These are phyloP conservation scores for Agrypnus murinus DNA, from an alignment of 2,888 invertebrate genomes.

Conservation along the genomic window DNA sequence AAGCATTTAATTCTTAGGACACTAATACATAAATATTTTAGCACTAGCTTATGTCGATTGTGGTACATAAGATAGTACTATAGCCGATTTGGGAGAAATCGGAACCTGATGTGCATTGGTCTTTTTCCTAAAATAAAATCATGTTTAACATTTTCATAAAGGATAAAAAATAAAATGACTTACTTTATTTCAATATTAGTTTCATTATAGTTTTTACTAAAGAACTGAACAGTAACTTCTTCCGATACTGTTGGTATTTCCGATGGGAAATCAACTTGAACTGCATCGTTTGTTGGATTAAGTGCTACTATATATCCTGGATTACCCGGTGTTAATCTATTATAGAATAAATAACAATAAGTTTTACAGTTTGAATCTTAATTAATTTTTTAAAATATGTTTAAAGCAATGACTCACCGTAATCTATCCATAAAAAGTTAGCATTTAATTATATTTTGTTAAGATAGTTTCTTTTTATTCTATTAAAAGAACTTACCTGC, in stretches of 20 bases:
- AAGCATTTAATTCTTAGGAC: too few relatives aligned
- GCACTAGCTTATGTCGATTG: slow-evolving; percentile 54
- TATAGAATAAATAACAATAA: slow-evolving; percentile 27
- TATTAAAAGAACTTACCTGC: slow-evolving; percentile 74
- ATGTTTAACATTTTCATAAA: slow-evolving; percentile 25
- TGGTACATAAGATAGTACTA: slow-evolving; percentile 83
- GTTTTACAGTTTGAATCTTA: too few relatives aligned
- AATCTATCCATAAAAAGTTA: slow-evolving; percentile 40
- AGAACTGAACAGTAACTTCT: slow-evolving; percentile 76
- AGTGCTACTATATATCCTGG: slow-evolving; percentile 84
- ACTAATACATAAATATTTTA: not conserved
- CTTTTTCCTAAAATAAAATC: slow-evolving; percentile 74
- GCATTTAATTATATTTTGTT: slow-evolving; percentile 3
- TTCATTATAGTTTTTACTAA: slow-evolving; percentile 74
- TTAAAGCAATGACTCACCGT: slow-evolving; percentile 22
- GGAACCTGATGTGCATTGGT: slow-evolving; percentile 74
- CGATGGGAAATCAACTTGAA: slow-evolving; percentile 74
- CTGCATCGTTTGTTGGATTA: slow-evolving; percentile 75
- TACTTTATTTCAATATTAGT: slow-evolving; percentile 70
- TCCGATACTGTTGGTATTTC: slow-evolving; percentile 71
- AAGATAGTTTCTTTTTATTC: not conserved
- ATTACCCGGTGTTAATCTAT: slow-evolving; percentile 82
- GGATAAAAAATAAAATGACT: slow-evolving; percentile 55
- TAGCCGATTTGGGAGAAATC: slow-evolving; percentile 77
- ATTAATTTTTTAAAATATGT: too few relatives aligned